Percentiles rank a stretch among this genome's conserved stretches.
Evolutionary conservation across 2,113 vertebrate genomes (phyloP).

Genomic region (Laterallus jamaicensis): DNA sequence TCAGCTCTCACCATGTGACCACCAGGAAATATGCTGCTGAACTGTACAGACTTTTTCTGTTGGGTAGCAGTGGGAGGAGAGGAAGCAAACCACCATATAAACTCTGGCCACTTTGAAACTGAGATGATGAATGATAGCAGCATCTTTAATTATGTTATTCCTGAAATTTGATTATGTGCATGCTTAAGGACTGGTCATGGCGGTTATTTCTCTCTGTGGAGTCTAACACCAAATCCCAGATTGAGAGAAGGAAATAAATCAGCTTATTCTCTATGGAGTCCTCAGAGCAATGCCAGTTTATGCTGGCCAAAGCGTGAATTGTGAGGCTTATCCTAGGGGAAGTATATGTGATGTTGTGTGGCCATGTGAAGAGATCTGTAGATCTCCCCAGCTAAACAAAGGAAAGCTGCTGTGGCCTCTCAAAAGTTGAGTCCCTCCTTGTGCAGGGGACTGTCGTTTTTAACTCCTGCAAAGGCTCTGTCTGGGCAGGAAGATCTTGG

Average conservation of each 20-base stretch:
- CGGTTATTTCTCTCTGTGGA: neutral
- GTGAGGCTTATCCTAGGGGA: neutral
- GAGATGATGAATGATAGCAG: neutral
- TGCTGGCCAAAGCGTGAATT: neutral
- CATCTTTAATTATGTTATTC: neutral
- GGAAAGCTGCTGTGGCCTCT: neutral
- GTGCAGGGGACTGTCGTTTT: neutral
- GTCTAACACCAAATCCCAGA: neutral
- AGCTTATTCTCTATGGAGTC: neutral
- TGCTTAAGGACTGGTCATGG: neutral
- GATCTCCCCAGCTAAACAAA: neutral
- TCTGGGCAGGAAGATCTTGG: neutral
- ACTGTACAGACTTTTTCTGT: neutral
- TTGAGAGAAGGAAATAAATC: neutral
- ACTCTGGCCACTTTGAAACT: neutral
- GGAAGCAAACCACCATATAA: neutral
- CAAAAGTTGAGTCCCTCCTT: neutral
- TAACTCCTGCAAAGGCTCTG: neutral
- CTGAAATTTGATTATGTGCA: neutral
- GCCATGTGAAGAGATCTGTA: neutral
- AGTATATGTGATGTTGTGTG: neutral
- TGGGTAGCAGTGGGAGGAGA: neutral
- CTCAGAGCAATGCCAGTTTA: neutral
- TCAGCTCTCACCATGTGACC: neutral
- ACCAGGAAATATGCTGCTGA: neutral